Conservation (phyloP, 1,140 invertebrate genomes). For the Diachasmimorpha longicaudata region DNA sequence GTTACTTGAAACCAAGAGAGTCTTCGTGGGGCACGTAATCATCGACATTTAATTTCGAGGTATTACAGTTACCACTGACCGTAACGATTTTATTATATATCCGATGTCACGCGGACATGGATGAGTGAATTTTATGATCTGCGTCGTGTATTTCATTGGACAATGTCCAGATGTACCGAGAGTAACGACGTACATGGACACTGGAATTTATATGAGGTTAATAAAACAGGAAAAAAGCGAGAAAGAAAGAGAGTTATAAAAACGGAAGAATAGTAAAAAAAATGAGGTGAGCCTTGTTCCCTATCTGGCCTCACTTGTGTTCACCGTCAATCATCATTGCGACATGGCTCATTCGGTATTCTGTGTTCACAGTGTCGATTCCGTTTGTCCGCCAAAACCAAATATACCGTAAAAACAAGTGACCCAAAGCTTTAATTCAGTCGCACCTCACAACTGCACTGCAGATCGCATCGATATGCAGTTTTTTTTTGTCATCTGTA, state of each 20-base stretch:
- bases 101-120: constrained; percentile 9
- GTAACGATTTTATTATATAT: constrained; percentile 12
- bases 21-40: too few species aligned
- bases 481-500: background rate
- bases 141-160: constrained; percentile 1
- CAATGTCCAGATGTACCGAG: constrained; percentile 3
- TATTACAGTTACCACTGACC: background rate
- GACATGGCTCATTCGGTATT: constrained; percentile 25
- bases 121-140: constrained; percentile 26
- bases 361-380: constrained; percentile 17
- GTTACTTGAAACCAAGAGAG: too few species aligned
- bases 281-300: background rate
- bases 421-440: constrained; percentile 20
- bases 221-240: background rate
- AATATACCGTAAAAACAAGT: constrained; percentile 22
- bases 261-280: background rate
- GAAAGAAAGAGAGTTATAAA: background rate
- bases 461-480: constrained; percentile 1
- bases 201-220: background rate
- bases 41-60: background rate
- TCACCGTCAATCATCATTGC: constrained; percentile 25
- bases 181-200: background rate
- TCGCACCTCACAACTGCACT: background rate
- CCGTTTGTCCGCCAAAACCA: constrained; percentile 19
- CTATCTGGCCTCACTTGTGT: background rate